Evolutionary conservation across 2,797 vertebrate species (phyloP).

Genomic region (Micromesistius poutassou): DNA sequence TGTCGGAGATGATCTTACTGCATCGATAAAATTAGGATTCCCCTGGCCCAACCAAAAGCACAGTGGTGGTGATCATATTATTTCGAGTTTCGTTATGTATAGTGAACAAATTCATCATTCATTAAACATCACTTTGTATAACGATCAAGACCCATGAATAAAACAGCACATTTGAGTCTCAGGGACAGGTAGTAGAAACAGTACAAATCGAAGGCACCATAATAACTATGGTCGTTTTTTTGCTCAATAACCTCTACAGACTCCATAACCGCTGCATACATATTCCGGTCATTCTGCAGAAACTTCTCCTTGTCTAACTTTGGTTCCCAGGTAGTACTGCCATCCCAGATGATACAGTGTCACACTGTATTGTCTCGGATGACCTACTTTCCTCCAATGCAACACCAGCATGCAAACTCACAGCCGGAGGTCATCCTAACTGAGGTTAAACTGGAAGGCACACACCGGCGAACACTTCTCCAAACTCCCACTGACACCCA

Average conservation of each 20-base stretch:
- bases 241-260: neutral
- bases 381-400: conserved; percentile 58
- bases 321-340: conserved; percentile 30
- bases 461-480: conserved; percentile 37
- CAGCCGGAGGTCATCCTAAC: conserved; percentile 64
- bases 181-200: neutral
- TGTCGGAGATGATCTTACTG: neutral
- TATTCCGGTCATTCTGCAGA: neutral
- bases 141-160: neutral
- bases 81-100: conserved; percentile 23
- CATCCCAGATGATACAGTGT: conserved; percentile 37
- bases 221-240: neutral
- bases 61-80: neutral
- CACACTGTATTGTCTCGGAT: conserved; percentile 43
- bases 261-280: neutral
- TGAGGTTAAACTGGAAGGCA: conserved; percentile 57
- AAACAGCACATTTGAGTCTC: conserved; percentile 14
- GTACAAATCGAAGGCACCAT: neutral
- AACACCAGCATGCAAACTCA: conserved; percentile 62
- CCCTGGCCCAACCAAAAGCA: neutral
- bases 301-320: conserved; percentile 13
- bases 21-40: conserved; percentile 11
- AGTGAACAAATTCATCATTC: conserved; percentile 12
- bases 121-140: conserved; percentile 21
- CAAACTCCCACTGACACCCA: conserved; percentile 30